Base-by-base conservation (phyloP, 2,113 vertebrate species). In the Herpailurus yagouaroundi region DNA sequence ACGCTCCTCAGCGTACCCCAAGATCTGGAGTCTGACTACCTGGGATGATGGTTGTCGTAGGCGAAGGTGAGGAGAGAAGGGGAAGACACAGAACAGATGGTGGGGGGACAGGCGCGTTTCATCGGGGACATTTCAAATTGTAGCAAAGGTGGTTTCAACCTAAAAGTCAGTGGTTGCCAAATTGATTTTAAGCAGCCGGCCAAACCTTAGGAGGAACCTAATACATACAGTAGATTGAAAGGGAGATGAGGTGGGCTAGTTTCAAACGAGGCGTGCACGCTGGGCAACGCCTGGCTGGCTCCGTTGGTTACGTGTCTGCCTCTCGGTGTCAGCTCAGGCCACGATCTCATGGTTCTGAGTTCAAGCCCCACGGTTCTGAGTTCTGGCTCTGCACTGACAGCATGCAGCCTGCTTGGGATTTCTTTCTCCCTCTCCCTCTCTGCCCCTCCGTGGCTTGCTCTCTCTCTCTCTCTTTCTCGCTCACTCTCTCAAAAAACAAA, bases 1-100 rank as follows among this genome's bases (percentile, higher is more conserved):
- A 3, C 0, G 29, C 19, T 29, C 45, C 7, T 57, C 14, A 4
- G 25, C 4, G 14, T 23, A 18, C 36, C n/a, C 25, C 14, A 27
- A 4, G 19, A 31, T 29, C 50, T 48, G 71, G 69, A 4, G 15
- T 68, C 71, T 60, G 83, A 87, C 31, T 36, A 16, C 23, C 5
- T 7, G 15, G 14, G 5, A 68, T 4, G 15, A 52, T 0, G 3
- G 23, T 18, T 29, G 8, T 9, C 21, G 52, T 13, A 18, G 18
- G 18, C 77, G 31, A 15, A 81, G 21, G 64, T 36, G 73, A 29
- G 36, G 14, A 33, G 13, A 36, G 18, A 10, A 29, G 77, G 16
- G 63, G 10, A 4, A 4, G 11, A 13, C 19, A 16, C 25, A 41
- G 11, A 8, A 16, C 25, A 60, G 21, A 36, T 31, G 0, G 8